A percentile compares a stretch with the other conserved stretches of the same genome.
Evolutionary conservation across 2,888 invertebrate species (phyloP).

Genomic region (Drosophila villosipedis): DNA sequence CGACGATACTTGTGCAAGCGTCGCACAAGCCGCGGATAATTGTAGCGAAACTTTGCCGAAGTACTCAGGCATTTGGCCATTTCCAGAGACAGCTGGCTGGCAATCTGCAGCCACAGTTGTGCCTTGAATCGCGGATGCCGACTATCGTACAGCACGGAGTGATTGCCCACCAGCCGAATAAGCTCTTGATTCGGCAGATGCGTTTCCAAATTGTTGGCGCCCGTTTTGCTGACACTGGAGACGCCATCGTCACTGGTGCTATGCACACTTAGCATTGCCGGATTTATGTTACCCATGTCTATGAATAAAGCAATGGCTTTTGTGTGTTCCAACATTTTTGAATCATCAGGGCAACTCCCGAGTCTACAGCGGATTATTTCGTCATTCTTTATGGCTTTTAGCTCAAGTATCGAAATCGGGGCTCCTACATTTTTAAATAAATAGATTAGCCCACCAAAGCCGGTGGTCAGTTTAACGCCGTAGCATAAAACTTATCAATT

Average conservation of each 20-base stretch:
- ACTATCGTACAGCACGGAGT: constrained; percentile 44
- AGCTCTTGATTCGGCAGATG: constrained; percentile 54
- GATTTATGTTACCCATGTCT: not conserved
- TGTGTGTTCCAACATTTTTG: not conserved
- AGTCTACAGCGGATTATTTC: not conserved
- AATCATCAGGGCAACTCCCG: not conserved
- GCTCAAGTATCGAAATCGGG: not conserved
- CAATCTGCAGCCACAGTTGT: constrained; percentile 71
- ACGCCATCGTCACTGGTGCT: not conserved
- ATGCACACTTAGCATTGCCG: too few species aligned
- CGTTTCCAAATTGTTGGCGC: constrained; percentile 3
- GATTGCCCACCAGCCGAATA: constrained; percentile 64
- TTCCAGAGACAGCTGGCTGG: constrained; percentile 45
- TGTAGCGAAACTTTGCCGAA: constrained; percentile 77
- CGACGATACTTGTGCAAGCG: constrained; percentile 60
- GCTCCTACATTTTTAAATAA: constrained; percentile 4
- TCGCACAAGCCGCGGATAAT: constrained; percentile 73
- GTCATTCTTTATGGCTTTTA: too few species aligned
- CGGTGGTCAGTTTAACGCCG: not conserved
- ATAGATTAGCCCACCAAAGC: not conserved
- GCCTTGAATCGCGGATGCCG: constrained; percentile 68
- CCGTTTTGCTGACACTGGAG: not conserved
- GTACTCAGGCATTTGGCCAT: constrained; percentile 57
- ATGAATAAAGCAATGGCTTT: not conserved
- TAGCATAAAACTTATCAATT: not conserved